Evolutionary conservation across 2,888 invertebrate species (phyloP).

Genomic region (Monochamus alternatus): DNA sequence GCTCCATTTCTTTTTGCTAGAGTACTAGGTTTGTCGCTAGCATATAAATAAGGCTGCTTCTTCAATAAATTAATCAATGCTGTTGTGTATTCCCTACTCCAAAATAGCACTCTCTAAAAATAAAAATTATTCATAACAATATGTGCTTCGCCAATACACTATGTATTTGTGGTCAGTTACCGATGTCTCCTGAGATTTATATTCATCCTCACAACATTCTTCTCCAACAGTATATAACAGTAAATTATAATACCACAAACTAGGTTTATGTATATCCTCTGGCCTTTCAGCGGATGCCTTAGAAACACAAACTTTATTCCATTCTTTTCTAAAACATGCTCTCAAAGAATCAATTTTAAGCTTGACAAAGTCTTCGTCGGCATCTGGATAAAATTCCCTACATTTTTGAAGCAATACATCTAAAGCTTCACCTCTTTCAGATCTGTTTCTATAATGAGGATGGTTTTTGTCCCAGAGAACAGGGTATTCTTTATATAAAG

Average conservation of each 20-base stretch:
- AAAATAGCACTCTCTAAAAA: constrained; percentile 47
- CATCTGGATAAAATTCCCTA: constrained; percentile 55
- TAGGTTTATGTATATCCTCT: constrained; percentile 55
- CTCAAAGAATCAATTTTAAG: constrained; percentile 55
- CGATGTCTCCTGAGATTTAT: constrained; percentile 26
- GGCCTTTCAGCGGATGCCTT: constrained; percentile 45
- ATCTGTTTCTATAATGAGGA: constrained; percentile 53
- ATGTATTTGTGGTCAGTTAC: constrained; percentile 13
- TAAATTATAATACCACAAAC: constrained; percentile 59
- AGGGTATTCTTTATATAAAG: constrained; percentile 51
- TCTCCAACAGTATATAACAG: constrained; percentile 56
- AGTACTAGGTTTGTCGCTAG: constrained; percentile 1
- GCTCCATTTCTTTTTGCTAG: constrained; percentile 45
- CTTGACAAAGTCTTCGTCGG: constrained; percentile 56
- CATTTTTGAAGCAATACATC: constrained; percentile 51
- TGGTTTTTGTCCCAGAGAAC: constrained; percentile 57
- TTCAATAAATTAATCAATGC: constrained; percentile 55
- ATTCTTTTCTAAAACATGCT: constrained; percentile 55
- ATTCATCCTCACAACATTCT: constrained; percentile 43
- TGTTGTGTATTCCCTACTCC: constrained; percentile 55
- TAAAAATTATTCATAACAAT: neutral
- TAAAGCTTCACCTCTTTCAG: constrained; percentile 51
- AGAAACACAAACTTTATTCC: constrained; percentile 54
- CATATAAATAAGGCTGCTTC: constrained; percentile 54
- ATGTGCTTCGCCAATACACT: too few species aligned